phyloP scores from a whole-genome alignment of 1,140 invertebrate species.

The Coenobita brevimanus region DNA sequence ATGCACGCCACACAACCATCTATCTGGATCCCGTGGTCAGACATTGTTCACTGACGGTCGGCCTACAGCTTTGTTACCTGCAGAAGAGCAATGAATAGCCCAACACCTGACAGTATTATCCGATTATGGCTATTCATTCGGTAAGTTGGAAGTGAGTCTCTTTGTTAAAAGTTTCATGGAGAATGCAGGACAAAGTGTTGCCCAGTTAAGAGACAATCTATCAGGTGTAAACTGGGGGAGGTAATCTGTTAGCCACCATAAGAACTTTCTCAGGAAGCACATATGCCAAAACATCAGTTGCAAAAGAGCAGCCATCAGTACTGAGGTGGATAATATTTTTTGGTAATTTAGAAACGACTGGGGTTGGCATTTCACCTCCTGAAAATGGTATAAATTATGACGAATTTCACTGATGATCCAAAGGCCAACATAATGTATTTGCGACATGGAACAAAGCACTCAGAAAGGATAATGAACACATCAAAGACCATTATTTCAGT shows the following conservation, averaged over 20 bases:
- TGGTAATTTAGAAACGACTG: conserved; percentile 13
- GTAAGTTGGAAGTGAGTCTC: not conserved
- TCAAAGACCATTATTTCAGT: not conserved
- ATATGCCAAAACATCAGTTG: conserved; percentile 27
- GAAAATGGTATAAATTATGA: conserved; percentile 19
- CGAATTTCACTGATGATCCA: conserved; percentile 5
- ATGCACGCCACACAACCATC: not conserved
- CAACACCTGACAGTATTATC: conserved; percentile 9
- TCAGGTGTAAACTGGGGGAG: not conserved
- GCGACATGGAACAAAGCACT: not conserved
- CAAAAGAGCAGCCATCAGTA: conserved; percentile 13
- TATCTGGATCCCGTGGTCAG: not conserved
- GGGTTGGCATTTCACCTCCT: not conserved
- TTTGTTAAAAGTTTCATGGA: conserved; percentile 31
- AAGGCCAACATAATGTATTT: not conserved
- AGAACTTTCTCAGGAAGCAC: not conserved
- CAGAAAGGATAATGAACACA: conserved; percentile 11
- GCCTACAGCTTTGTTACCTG: conserved; percentile 10
- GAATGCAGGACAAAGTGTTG: not conserved
- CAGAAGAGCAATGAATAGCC: conserved; percentile 3
- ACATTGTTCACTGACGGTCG: conserved; percentile 8
- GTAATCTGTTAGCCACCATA: not conserved
- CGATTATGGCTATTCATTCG: conserved; percentile 26
- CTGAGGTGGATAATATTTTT: conserved; percentile 3
- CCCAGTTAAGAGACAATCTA: conserved; percentile 18